Evolutionary conservation across 2,797 vertebrate species (phyloP).

Genomic region (Aulostomus chinensis): DNA sequence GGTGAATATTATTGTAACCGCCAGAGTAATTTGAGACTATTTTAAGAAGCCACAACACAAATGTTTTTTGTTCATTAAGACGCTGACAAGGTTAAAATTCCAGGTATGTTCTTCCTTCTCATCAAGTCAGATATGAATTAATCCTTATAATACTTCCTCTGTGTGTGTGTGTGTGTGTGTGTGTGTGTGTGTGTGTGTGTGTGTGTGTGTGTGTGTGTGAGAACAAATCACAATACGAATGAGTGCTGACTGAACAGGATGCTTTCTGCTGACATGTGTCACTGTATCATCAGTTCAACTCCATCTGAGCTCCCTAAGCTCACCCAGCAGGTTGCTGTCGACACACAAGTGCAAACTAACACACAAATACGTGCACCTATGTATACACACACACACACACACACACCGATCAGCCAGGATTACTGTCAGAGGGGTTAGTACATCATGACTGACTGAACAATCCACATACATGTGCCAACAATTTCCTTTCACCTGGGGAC

Average conservation of each 20-base stretch:
- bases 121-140: too few relatives aligned
- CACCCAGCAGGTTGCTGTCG: slow-evolving; percentile 76
- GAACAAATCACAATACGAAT: slow-evolving; percentile 63
- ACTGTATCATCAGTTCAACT: slow-evolving; percentile 58
- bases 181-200: neutral
- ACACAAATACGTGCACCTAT: slow-evolving; percentile 12
- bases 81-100: too few relatives aligned
- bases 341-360: slow-evolving; percentile 53
- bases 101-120: too few relatives aligned
- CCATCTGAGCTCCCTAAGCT: slow-evolving; percentile 57
- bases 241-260: slow-evolving; percentile 71
- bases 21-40: too few relatives aligned
- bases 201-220: slow-evolving; percentile 13
- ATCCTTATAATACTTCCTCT: too few relatives aligned
- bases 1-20: too few relatives aligned
- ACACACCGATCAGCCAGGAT: slow-evolving; percentile 65
- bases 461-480: slow-evolving; percentile 66
- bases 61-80: too few relatives aligned
- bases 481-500: slow-evolving; percentile 72
- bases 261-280: slow-evolving; percentile 68
- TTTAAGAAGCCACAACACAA: too few relatives aligned
- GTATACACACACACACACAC: slow-evolving; percentile 14
- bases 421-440: slow-evolving; percentile 72
- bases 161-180: slow-evolving; percentile 29
- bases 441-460: slow-evolving; percentile 68